Percentiles rank a stretch among this genome's conserved stretches.
Evolutionary conservation across 2,113 vertebrate genomes (phyloP).

Genomic region (Cyprichromis sp.): DNA sequence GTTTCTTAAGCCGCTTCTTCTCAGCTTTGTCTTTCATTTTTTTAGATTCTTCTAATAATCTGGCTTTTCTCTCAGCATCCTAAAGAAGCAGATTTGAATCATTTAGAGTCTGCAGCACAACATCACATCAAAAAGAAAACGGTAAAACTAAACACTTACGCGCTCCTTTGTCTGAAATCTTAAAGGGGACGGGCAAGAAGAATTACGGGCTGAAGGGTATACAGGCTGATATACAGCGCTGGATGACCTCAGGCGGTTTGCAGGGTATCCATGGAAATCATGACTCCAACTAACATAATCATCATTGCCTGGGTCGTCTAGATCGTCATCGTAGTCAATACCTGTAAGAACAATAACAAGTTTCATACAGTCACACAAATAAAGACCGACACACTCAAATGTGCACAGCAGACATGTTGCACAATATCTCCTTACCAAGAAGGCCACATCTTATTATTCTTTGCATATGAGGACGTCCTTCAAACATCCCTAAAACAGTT

Average conservation of each 20-base stretch:
- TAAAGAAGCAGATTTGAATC: neutral
- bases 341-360: neutral
- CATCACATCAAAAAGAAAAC: neutral
- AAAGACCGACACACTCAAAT: neutral
- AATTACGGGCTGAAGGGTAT: neutral
- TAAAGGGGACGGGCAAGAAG: neutral
- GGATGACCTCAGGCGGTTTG: neutral
- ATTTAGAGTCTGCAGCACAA: neutral
- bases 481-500: constrained; percentile 18
- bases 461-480: neutral
- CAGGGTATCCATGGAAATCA: neutral
- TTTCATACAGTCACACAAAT: neutral
- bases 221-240: neutral
- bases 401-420: neutral
- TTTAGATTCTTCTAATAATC: constrained; percentile 34
- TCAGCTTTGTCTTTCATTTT: constrained; percentile 44
- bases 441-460: constrained; percentile 10
- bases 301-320: neutral
- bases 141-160: neutral
- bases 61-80: constrained; percentile 28
- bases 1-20: constrained; percentile 61
- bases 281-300: neutral
- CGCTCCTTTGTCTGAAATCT: neutral
- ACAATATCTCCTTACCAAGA: constrained; percentile 20
- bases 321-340: neutral